Conservation (phyloP, 1,140 invertebrate genomes). For the Prorops nasuta region DNA sequence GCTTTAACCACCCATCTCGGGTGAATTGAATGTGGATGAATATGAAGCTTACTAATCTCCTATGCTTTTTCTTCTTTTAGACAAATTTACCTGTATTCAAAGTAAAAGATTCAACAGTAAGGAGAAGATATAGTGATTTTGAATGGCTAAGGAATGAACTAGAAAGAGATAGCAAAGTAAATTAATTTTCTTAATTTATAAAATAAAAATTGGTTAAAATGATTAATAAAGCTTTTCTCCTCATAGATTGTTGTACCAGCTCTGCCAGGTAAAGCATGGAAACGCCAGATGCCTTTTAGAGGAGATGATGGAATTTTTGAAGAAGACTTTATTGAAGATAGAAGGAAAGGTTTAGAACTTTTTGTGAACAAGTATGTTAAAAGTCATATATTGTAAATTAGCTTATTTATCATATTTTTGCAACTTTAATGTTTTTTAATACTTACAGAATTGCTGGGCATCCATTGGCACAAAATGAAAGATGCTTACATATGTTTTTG, state of each 20-base stretch:
- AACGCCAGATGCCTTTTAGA: conserved; percentile 96
- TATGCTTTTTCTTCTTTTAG: conserved; percentile 77
- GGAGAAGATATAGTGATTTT: conserved; percentile 98
- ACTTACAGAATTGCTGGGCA: conserved; percentile 92
- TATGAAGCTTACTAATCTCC: too few species aligned
- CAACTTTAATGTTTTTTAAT: not conserved
- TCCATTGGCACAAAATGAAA: conserved; percentile 99
- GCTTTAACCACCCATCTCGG: too few species aligned
- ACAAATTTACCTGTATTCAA: conserved; percentile 99
- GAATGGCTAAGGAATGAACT: conserved; percentile 99
- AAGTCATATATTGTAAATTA: conserved; percentile 1
- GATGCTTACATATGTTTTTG: conserved; percentile 99
- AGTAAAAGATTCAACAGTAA: conserved; percentile 97
- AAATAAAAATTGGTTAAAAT: not conserved
- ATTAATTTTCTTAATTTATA: conserved; percentile 14
- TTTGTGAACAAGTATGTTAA: conserved; percentile 95
- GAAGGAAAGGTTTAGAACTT: conserved; percentile 94
- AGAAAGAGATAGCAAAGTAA: conserved; percentile 97
- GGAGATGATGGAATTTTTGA: conserved; percentile 99
- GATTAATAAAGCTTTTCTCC: not conserved
- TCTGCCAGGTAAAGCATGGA: conserved; percentile 97
- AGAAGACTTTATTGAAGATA: conserved; percentile 98
- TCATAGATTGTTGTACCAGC: conserved; percentile 93
- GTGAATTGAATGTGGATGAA: too few species aligned
- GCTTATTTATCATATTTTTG: not conserved